phyloP scores from a whole-genome alignment of 2,888 invertebrate species.

The Leptinotarsa tumamoca region DNA sequence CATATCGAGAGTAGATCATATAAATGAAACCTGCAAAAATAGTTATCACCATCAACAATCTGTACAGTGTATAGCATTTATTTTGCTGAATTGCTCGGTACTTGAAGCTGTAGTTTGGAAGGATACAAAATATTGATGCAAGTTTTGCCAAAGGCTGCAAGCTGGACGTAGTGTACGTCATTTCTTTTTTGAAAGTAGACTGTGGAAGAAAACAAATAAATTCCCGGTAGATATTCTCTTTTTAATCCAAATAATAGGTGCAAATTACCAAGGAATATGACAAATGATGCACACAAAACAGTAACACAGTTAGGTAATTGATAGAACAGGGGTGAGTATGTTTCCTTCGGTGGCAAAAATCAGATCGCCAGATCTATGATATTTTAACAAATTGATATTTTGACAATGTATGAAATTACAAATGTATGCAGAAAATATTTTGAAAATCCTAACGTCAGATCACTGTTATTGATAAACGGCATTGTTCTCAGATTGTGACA shows the following conservation, averaged over 20 bases:
- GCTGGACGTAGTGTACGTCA: not conserved
- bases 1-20: not conserved
- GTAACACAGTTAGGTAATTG: no score
- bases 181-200: not conserved
- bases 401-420: no score
- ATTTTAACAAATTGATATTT: no score
- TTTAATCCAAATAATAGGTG: not conserved
- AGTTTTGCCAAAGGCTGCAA: conserved; percentile 14
- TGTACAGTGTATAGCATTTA: not conserved
- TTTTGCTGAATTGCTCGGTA: not conserved
- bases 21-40: not conserved
- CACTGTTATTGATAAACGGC: no score
- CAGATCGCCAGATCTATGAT: no score
- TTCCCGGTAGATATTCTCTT: not conserved
- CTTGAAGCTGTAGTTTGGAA: conserved; percentile 9
- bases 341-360: no score
- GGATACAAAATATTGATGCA: not conserved
- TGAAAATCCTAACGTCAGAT: no score
- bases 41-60: not conserved
- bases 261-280: not conserved
- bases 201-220: not conserved
- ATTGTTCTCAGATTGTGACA: no score
- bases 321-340: no score
- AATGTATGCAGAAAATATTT: no score
- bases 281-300: not conserved